phyloP scores from a whole-genome alignment of 2,888 invertebrate genomes.

The Cataglyphis rosenhaueri region DNA sequence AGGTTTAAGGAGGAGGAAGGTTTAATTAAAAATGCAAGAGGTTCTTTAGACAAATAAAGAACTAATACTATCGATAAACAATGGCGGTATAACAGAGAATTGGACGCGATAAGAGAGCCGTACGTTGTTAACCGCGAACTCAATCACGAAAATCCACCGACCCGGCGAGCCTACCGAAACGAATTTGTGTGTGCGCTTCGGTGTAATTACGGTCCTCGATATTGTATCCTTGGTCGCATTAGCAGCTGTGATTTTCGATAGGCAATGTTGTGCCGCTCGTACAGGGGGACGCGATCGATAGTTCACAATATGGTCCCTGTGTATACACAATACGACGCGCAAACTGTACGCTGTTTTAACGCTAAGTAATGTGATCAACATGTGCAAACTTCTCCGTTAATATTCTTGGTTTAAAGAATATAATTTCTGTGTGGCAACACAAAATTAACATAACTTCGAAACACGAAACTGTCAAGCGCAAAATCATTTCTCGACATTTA shows the following conservation, averaged over 20 bases:
- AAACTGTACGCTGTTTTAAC: conserved; percentile 13
- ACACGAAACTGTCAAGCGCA: not conserved
- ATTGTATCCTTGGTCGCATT: conserved; percentile 70
- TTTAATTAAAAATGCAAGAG: conserved; percentile 1
- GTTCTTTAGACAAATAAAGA: not conserved
- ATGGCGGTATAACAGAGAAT: not conserved
- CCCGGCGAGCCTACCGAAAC: conserved; percentile 36
- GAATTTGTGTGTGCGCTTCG: conserved; percentile 36
- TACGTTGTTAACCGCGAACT: conserved; percentile 60
- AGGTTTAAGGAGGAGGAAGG: too few species aligned
- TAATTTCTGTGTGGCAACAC: not conserved
- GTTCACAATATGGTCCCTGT: conserved; percentile 1
- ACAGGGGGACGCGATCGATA: conserved; percentile 21
- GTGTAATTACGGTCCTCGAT: conserved; percentile 70
- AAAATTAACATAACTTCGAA: conserved; percentile 14
- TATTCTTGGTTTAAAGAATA: not conserved
- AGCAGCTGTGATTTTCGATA: conserved; percentile 66
- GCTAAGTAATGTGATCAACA: conserved; percentile 1
- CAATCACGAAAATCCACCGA: conserved; percentile 67
- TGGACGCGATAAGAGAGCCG: not conserved
- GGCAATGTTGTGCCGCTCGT: not conserved
- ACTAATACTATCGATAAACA: conserved; percentile 10
- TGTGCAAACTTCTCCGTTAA: conserved; percentile 13
- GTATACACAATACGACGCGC: not conserved
- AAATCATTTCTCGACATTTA: conserved; percentile 1